Conservation (phyloP, 1,140 invertebrate species). For the Caerostris extrusa region DNA sequence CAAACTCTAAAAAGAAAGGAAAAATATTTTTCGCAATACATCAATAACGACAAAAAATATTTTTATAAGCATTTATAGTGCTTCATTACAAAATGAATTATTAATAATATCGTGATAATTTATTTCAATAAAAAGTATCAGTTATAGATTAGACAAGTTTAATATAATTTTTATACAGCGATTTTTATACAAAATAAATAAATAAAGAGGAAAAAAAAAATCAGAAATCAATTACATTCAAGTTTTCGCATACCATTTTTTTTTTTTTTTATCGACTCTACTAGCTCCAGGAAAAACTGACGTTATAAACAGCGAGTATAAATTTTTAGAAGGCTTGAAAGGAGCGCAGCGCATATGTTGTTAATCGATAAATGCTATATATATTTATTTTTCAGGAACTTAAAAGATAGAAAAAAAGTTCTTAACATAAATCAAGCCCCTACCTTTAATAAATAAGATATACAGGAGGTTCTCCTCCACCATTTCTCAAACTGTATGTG, state of each 20-base stretch:
- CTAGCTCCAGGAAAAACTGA: background rate
- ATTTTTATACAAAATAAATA: too few relatives aligned
- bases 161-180: too few relatives aligned
- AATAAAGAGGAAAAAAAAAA: too few relatives aligned
- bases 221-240: too few relatives aligned
- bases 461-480: slow-evolving; percentile 24
- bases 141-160: too few relatives aligned
- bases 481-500: slow-evolving; percentile 60
- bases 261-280: background rate
- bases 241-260: background rate
- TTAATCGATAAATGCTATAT: slow-evolving; percentile 38
- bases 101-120: too few relatives aligned
- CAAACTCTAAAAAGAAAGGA: too few relatives aligned
- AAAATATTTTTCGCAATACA: too few relatives aligned
- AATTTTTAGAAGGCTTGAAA: slow-evolving; percentile 2
- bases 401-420: slow-evolving; percentile 18
- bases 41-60: too few relatives aligned
- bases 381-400: slow-evolving; percentile 29
- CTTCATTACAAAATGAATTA: too few relatives aligned
- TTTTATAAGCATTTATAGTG: too few relatives aligned
- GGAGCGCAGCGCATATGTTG: background rate
- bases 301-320: slow-evolving; percentile 20
- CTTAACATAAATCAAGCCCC: slow-evolving; percentile 57
- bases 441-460: slow-evolving; percentile 60
- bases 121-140: too few relatives aligned